These are phyloP conservation scores for Morinoia aosen DNA, from an alignment of 2,888 invertebrate species.

Conservation along the genomic window DNA sequence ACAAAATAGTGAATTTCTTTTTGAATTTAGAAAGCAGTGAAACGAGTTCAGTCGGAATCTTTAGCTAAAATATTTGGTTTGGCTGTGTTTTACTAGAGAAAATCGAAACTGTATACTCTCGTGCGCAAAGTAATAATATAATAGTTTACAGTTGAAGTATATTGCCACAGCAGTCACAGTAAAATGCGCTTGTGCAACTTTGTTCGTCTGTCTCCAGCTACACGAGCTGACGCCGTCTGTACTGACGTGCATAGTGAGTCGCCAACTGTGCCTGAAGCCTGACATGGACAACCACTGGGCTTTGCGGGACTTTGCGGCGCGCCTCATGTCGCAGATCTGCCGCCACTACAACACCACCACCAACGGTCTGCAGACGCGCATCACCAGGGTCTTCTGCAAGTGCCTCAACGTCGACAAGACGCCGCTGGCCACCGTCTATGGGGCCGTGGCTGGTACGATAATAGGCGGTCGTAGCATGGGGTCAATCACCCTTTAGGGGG, in stretches of 20 bases:
- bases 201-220: slow-evolving; percentile 77
- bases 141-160: too few species aligned
- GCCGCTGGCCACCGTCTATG: slow-evolving; percentile 92
- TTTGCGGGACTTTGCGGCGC: slow-evolving; percentile 93
- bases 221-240: slow-evolving; percentile 98
- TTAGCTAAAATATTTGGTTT: too few species aligned
- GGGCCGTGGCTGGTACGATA: slow-evolving; percentile 84
- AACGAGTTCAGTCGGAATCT: too few species aligned
- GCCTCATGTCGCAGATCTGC: slow-evolving; percentile 93
- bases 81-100: too few species aligned
- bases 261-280: slow-evolving; percentile 93
- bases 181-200: background rate
- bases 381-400: slow-evolving; percentile 82
- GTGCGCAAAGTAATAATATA: too few species aligned
- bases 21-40: background rate
- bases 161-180: too few species aligned
- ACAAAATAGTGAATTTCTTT: background rate
- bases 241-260: slow-evolving; percentile 95
- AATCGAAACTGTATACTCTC: too few species aligned
- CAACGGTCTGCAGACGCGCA: slow-evolving; percentile 94
- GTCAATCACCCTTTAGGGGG: too few species aligned
- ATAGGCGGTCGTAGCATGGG: background rate
- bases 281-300: slow-evolving; percentile 99
- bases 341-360: slow-evolving; percentile 96
- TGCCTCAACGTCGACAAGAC: slow-evolving; percentile 88